These are phyloP conservation scores for Mycogona germanica DNA, from an alignment of 2,888 invertebrate genomes.

Conservation along the genomic window DNA sequence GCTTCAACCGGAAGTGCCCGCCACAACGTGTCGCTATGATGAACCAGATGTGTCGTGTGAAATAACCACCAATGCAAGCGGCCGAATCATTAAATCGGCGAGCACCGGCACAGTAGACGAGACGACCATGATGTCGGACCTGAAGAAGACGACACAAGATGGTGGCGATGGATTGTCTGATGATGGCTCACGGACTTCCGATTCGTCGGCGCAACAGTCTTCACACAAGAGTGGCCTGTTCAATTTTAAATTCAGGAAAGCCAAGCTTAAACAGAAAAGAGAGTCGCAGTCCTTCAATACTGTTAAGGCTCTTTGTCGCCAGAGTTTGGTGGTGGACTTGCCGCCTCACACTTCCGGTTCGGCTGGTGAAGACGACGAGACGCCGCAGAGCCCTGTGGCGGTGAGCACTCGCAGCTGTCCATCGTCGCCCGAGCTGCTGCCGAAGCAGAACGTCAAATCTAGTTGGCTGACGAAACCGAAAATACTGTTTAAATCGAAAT, in stretches of 20 bases:
- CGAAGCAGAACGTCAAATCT: constrained; percentile 1
- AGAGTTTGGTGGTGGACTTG: constrained; percentile 16
- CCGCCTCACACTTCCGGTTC: too few species aligned
- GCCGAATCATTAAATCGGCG: constrained; percentile 12
- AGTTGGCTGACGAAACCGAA: constrained; percentile 8
- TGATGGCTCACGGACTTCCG: constrained; percentile 1
- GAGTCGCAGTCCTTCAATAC: neutral
- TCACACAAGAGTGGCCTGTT: constrained; percentile 14
- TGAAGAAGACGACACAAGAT: too few species aligned
- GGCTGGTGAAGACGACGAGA: neutral
- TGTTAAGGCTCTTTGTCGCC: constrained; percentile 15
- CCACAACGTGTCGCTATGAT: neutral
- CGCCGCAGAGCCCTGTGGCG: neutral
- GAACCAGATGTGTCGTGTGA: neutral
- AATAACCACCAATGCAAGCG: neutral
- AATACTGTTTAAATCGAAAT: constrained; percentile 11
- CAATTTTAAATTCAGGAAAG: constrained; percentile 13
- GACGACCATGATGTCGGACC: neutral
- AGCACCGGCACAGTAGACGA: constrained; percentile 13
- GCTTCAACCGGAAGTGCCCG: neutral
- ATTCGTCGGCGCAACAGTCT: neutral
- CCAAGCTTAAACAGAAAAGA: constrained; percentile 16
- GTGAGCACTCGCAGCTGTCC: constrained; percentile 13
- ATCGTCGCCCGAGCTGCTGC: constrained; percentile 10
- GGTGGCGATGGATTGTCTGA: neutral